These are phyloP conservation scores for Caenorhabditis imperialis DNA, from an alignment of 2,888 invertebrate genomes.

Conservation along the genomic window DNA sequence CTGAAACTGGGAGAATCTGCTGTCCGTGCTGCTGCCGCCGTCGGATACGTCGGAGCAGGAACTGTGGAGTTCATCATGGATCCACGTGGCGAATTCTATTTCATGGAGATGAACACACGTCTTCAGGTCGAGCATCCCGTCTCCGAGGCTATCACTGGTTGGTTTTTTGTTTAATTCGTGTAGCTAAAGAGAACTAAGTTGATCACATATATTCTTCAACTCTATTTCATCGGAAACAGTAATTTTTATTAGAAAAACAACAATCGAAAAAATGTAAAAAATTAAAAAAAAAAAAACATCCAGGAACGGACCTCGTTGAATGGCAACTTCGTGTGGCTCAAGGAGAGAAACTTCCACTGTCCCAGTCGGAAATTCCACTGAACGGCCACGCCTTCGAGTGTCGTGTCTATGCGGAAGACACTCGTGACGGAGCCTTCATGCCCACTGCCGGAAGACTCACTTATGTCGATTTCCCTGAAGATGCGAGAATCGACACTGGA, in stretches of 20 bases:
- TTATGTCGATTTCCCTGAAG: conserved; percentile 72
- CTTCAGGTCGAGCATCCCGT: conserved; percentile 90
- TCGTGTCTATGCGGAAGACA: conserved; percentile 89
- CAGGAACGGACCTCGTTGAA: conserved; percentile 89
- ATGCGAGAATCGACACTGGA: conserved; percentile 88
- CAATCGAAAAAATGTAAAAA: too few species aligned
- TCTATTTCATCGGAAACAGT: too few species aligned
- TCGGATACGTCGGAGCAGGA: conserved; percentile 95
- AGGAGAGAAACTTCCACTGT: conserved; percentile 88
- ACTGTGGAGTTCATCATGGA: conserved; percentile 95
- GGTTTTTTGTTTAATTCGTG: conserved; percentile 4
- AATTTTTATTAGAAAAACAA: too few species aligned
- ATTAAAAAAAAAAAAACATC: conserved; percentile 9
- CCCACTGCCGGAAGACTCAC: conserved; percentile 86
- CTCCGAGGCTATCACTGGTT: conserved; percentile 96
- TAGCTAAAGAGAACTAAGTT: too few species aligned
- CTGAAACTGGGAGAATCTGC: conserved; percentile 82
- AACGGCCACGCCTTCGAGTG: conserved; percentile 93
- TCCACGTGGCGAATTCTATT: conserved; percentile 89
- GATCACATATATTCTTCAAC: too few species aligned
- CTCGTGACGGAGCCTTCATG: conserved; percentile 86
- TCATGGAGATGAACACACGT: conserved; percentile 99
- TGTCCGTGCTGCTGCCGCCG: conserved; percentile 84
- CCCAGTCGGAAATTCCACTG: conserved; percentile 85
- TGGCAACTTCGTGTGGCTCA: conserved; percentile 92